Conservation (phyloP, 2,113 vertebrate species). For the Rhea pennata region DNA sequence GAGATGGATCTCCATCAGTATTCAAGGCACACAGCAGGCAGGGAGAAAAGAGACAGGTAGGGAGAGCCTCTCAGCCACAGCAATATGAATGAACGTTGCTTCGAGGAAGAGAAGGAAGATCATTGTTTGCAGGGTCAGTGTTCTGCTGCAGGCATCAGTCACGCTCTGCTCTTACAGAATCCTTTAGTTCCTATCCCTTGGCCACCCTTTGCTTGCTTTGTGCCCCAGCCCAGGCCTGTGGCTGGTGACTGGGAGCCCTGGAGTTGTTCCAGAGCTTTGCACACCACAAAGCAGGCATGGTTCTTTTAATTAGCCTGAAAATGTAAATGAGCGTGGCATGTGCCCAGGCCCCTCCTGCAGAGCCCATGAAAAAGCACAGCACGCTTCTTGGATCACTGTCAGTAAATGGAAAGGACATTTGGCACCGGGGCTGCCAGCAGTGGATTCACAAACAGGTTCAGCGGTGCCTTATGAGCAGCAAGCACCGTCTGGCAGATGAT, state of each 20-base stretch:
- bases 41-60: neutral
- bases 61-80: neutral
- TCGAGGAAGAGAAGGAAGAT: neutral
- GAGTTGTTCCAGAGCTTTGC: neutral
- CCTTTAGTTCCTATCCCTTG: neutral
- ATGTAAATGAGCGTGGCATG: neutral
- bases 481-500: neutral
- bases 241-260: neutral
- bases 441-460: neutral
- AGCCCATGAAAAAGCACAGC: neutral
- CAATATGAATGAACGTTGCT: neutral
- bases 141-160: neutral
- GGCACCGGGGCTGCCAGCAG: neutral
- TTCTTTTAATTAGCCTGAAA: neutral
- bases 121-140: neutral
- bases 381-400: neutral
- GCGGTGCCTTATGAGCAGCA: neutral
- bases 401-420: neutral
- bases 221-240: neutral
- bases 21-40: neutral
- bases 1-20: neutral
- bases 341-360: neutral
- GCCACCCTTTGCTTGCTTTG: neutral
- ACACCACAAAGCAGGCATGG: neutral
- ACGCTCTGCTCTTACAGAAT: neutral